Conservation (phyloP, 2,888 invertebrate genomes). For the Drosophila histrio region DNA sequence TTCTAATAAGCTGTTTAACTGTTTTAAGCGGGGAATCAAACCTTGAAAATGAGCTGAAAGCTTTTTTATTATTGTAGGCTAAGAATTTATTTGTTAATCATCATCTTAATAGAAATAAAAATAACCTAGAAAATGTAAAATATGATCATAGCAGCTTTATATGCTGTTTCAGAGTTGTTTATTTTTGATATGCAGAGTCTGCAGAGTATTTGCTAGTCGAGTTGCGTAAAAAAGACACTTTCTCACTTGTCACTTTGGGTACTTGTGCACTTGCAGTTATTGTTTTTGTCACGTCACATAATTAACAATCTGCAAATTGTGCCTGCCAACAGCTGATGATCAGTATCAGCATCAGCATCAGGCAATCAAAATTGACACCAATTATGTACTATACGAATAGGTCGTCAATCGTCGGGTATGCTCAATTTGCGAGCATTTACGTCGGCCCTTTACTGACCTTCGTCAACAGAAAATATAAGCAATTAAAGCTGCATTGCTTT, state of each 20-base stretch:
- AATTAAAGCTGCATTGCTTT: slow-evolving; percentile 26
- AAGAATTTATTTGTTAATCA: no score
- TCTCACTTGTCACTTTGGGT: neutral
- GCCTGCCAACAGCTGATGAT: slow-evolving; percentile 26
- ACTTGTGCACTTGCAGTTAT: slow-evolving; percentile 23
- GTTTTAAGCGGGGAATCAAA: no score
- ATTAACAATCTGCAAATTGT: slow-evolving; percentile 31
- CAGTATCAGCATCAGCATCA: slow-evolving; percentile 10
- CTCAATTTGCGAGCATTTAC: slow-evolving; percentile 34
- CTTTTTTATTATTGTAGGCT: no score
- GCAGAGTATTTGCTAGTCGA: neutral
- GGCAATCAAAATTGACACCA: slow-evolving; percentile 64
- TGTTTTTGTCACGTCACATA: slow-evolving; percentile 41
- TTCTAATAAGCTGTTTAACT: neutral
- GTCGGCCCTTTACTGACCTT: slow-evolving; percentile 69
- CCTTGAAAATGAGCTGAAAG: no score
- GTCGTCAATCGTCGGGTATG: slow-evolving; percentile 50
- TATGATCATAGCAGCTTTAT: no score
- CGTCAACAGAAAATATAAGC: slow-evolving; percentile 30
- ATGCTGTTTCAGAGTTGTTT: no score
- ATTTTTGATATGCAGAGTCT: no score
- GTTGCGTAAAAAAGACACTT: no score
- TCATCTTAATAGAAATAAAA: no score
- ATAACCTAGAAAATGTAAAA: no score
- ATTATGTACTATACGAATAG: slow-evolving; percentile 63